Evolutionary conservation across 2,888 invertebrate species (phyloP), one percentile per base, ranked within the genome.

Genomic region (Octonoba sinensis): DNA sequence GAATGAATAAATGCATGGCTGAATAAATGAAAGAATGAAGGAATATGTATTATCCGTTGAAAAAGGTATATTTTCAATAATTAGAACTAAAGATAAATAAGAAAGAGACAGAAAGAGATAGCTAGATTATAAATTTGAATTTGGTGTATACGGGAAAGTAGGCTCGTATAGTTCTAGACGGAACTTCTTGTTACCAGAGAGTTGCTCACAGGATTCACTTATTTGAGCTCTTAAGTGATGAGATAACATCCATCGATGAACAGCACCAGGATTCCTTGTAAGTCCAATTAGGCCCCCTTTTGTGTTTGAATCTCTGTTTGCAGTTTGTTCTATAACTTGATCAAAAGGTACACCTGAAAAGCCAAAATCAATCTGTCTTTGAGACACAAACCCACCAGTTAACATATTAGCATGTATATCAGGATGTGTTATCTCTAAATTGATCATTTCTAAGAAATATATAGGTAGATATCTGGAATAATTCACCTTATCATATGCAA

Each of bases 301-400:
- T 2, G 46, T 62, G 15, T 62, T 62, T 12, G 62, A 27, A 62
- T 62, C 62, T 44, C 6, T 62, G n/a, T 62, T 62, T 4, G 16
- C 13, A 16, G 62, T 62, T 62, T 62, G 62, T 36, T 62, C 62
- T 27, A 62, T 44, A 1, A 62, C 27, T 62, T 44, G 59, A 59
- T 59, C 59, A 22, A 18, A 59, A 27, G 13, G 44, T 36, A 16
- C 8, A 15, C 3, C n/a, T 62, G 36, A 36, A 62, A 62, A 62
- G 15, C 24, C 24, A 15, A 16, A 16, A 4, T 18, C 1, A 16
- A 27, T n/a, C 27, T 62, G 62, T 62, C n/a, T 13, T 8, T 62
- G 27, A 36, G 27, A 8, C 16, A 16, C 24, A 62, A 62, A 62
- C n/a, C 16, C 16, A 16, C 62, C 62, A 8, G 3, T 62, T 3